Percentiles rank a stretch among this genome's conserved stretches.
Conservation (phyloP, 2,797 vertebrate species). For the Sebastes melanostomus region DNA sequence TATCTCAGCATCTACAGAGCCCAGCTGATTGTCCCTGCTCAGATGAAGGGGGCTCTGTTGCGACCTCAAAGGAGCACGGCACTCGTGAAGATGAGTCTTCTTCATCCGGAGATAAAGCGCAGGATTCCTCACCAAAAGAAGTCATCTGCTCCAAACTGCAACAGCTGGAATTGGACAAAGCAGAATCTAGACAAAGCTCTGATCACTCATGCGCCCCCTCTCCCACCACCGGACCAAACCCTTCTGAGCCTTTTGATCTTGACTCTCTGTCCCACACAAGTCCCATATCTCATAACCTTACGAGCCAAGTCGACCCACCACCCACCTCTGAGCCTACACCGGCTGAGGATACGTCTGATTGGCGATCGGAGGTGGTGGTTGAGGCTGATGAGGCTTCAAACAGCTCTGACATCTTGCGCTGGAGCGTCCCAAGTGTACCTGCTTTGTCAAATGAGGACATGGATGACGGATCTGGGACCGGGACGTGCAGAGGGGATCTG, state of each 20-base stretch:
- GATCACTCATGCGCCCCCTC: neutral
- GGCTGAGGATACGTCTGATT: slow-evolving; percentile 8
- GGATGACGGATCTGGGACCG: neutral
- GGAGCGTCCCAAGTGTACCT: slow-evolving; percentile 12
- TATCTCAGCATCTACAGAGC: slow-evolving; percentile 18
- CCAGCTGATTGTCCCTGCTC: slow-evolving; percentile 20
- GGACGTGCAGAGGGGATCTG: neutral
- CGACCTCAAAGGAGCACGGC: slow-evolving; percentile 16
- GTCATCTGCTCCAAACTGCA: neutral
- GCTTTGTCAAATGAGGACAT: slow-evolving; percentile 12
- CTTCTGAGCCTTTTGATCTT: neutral
- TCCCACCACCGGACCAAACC: neutral
- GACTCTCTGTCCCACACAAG: neutral
- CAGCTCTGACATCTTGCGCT: neutral
- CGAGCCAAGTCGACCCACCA: neutral
- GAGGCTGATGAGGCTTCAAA: slow-evolving; percentile 18
- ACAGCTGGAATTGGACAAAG: slow-evolving; percentile 1
- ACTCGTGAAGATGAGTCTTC: neutral
- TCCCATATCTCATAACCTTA: neutral
- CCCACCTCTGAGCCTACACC: slow-evolving; percentile 24
- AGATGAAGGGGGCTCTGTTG: slow-evolving; percentile 2
- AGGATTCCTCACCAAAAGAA: neutral
- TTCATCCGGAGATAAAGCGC: neutral
- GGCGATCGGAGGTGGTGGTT: neutral
- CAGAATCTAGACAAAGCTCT: neutral